phyloP scores from a whole-genome alignment of 2,113 vertebrate species.

The Cnemophilus loriae region DNA sequence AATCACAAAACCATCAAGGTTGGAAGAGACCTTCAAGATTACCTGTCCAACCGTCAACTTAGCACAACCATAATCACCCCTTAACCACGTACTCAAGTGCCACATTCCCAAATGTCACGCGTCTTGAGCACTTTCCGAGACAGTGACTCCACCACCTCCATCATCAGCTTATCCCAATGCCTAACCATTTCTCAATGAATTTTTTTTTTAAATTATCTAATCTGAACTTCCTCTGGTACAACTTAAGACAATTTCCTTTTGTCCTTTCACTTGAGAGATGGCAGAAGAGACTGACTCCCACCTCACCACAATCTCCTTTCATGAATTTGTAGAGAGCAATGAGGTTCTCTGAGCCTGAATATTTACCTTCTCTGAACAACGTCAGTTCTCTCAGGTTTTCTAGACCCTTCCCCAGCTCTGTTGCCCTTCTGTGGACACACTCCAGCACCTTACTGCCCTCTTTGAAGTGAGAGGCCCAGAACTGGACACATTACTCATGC shows the following conservation, averaged over 20 bases:
- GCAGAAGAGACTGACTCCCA: neutral
- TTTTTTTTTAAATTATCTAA: neutral
- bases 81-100: neutral
- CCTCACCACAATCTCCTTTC: neutral
- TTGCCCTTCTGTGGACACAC: neutral
- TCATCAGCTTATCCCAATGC: neutral
- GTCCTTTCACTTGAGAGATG: neutral
- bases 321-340: neutral
- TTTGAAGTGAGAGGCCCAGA: neutral
- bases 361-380: neutral
- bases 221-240: neutral
- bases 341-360: neutral
- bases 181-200: neutral
- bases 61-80: neutral
- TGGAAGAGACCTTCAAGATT: neutral
- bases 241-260: neutral
- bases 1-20: neutral
- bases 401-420: accelerated
- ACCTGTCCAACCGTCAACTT: accelerated
- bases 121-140: neutral
- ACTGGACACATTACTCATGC: neutral
- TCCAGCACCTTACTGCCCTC: neutral
- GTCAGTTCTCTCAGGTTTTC: neutral
- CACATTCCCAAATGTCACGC: too few species aligned
- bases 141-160: neutral